Conservation (phyloP, 2,888 invertebrate genomes). For the Phymatocera aterrima region DNA sequence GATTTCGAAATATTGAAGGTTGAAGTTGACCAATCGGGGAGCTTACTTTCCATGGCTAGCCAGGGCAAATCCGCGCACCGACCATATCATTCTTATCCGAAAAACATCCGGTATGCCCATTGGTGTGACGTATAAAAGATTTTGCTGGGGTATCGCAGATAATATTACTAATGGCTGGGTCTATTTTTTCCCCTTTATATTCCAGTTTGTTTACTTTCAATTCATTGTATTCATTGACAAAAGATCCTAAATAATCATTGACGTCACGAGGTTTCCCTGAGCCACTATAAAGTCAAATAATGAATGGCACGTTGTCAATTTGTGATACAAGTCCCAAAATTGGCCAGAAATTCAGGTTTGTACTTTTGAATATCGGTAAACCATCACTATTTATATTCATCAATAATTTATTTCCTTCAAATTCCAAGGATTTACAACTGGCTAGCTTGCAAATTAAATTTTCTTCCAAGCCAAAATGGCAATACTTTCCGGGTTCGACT, state of each 20-base stretch:
- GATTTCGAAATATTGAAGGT: no score
- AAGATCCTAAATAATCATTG: conserved; percentile 43
- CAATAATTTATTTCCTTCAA: background rate
- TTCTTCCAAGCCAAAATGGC: background rate
- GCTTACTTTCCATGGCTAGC: no score
- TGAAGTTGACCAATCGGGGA: no score
- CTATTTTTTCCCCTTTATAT: conserved; percentile 5
- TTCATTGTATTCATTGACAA: background rate
- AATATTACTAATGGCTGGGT: conserved; percentile 47
- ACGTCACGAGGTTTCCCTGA: conserved; percentile 48
- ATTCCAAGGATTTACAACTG: background rate
- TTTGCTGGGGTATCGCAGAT: conserved; percentile 53
- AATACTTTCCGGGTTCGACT: background rate
- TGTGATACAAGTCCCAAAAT: background rate
- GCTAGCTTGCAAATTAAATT: background rate
- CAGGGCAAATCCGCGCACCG: no score
- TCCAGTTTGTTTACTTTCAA: background rate
- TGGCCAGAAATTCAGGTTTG: background rate
- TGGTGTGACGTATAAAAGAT: conserved; percentile 49
- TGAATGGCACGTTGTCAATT: background rate
- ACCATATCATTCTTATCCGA: no score
- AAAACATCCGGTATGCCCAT: conserved; percentile 52
- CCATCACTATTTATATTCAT: background rate
- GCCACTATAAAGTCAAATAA: background rate
- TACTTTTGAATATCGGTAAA: background rate